phyloP scores from a whole-genome alignment of 1,140 invertebrate species.

The Hydropsyche tenuis region DNA sequence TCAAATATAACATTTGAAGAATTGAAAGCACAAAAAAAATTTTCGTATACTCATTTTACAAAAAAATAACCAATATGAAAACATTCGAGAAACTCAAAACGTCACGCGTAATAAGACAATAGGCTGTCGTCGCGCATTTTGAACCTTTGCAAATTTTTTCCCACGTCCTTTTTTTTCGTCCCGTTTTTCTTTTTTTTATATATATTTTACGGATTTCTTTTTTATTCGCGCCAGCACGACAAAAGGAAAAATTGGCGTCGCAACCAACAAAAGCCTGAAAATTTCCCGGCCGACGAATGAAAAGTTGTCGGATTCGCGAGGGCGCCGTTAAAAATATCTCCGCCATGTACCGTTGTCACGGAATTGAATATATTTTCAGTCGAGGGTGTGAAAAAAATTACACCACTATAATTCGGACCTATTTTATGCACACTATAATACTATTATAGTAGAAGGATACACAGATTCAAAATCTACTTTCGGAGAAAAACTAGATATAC shows the following conservation, averaged over 20 bases:
- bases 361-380: constrained; percentile 18
- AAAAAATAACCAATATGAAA: no score
- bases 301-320: constrained; percentile 25
- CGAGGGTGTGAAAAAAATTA: constrained; percentile 1
- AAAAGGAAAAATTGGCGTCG: constrained; percentile 10
- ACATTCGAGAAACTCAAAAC: no score
- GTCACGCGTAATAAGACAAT: background rate
- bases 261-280: constrained; percentile 12
- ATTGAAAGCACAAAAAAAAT: no score
- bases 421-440: no score
- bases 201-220: constrained; percentile 8
- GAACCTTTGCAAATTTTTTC: background rate
- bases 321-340: constrained; percentile 25
- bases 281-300: constrained; percentile 6
- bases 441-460: no score
- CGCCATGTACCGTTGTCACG: background rate
- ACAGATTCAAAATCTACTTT: no score
- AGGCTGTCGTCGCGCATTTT: background rate
- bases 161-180: no score
- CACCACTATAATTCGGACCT: background rate
- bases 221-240: background rate
- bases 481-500: no score
- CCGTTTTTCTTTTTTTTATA: no score
- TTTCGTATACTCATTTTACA: no score
- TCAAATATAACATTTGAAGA: no score